Percentiles rank a stretch among this genome's conserved stretches.
Conservation (phyloP, 2,113 vertebrate species). For the Mionectes macconnelli region DNA sequence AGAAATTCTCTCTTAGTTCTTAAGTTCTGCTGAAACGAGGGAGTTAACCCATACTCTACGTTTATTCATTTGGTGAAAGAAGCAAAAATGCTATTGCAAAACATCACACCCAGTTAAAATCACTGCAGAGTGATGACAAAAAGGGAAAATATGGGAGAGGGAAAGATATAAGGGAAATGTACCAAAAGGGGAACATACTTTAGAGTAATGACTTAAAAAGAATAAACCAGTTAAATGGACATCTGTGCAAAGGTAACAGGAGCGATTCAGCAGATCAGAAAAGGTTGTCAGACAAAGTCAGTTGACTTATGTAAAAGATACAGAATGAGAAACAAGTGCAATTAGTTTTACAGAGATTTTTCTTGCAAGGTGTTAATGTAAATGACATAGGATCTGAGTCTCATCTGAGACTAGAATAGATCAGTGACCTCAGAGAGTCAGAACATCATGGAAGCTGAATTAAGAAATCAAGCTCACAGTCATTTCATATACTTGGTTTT, state of each 20-base stretch:
- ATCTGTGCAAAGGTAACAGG: not conserved
- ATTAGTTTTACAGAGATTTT: not conserved
- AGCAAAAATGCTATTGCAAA: not conserved
- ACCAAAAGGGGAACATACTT: not conserved
- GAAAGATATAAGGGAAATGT: not conserved
- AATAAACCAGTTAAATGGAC: not conserved
- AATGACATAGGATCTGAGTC: not conserved
- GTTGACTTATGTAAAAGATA: not conserved
- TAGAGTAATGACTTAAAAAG: not conserved
- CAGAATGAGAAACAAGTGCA: not conserved
- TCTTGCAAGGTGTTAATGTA: not conserved
- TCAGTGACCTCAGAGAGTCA: not conserved
- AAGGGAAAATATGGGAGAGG: not conserved
- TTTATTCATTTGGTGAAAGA: not conserved
- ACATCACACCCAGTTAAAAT: not conserved
- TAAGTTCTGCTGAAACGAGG: not conserved
- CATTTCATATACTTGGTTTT: not conserved
- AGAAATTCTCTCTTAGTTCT: not conserved
- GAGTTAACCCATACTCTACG: not conserved
- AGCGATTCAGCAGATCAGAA: not conserved
- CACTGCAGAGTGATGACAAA: not conserved
- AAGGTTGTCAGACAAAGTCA: not conserved
- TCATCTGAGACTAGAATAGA: not conserved
- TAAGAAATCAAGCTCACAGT: not conserved
- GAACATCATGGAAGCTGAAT: not conserved